Evolutionary conservation across 1,140 invertebrate genomes (phyloP).

Genomic region (Caenorhabditis latens): DNA sequence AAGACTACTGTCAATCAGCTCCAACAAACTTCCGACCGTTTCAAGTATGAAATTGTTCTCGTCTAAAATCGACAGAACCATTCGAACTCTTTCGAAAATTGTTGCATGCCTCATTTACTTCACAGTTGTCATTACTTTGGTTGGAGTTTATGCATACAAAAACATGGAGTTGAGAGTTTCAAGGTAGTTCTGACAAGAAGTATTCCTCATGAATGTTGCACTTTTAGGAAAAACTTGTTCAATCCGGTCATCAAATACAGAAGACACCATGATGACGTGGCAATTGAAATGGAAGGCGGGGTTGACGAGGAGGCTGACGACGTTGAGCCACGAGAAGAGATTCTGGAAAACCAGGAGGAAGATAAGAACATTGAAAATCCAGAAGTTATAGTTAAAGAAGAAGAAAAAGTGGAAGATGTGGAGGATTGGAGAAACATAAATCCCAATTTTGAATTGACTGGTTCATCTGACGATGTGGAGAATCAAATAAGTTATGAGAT

Average conservation of each 20-base stretch:
- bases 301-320: background rate
- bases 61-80: conserved; percentile 2
- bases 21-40: background rate
- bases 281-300: conserved; percentile 17
- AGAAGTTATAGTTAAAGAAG: background rate
- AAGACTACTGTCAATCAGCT: background rate
- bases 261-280: conserved; percentile 23
- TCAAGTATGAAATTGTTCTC: background rate
- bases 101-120: conserved; percentile 9
- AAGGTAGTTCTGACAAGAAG: background rate
- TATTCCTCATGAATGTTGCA: background rate
- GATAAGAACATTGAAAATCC: background rate
- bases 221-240: background rate
- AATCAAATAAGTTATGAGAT: background rate
- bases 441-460: background rate
- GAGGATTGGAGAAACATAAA: conserved; percentile 33
- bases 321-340: too few species aligned
- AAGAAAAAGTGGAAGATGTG: background rate
- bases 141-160: background rate
- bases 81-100: background rate
- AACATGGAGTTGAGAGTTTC: background rate
- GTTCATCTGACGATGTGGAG: background rate
- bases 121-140: background rate
- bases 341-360: background rate
- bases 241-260: conserved; percentile 1